Base-by-base conservation (phyloP, 2,797 vertebrate genomes). In the Sebastes hubbsi region DNA sequence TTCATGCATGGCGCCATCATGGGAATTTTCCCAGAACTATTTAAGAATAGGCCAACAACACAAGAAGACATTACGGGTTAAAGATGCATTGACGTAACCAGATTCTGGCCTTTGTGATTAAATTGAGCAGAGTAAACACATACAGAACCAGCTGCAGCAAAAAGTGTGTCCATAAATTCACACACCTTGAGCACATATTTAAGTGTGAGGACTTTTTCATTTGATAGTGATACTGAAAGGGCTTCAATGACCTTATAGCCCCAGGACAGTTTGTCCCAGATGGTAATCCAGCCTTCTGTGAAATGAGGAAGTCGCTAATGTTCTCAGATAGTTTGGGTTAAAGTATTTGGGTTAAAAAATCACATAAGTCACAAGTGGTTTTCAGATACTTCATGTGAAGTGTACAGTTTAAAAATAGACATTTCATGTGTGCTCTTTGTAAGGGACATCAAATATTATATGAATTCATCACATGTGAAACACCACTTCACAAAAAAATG, bases 1-100 rank as follows among this genome's bases (percentile, higher is more conserved):
- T 85, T 90, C 59, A 87, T 81, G 77, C 80, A 60, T 70, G 75
- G 66, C 0, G 1, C 38, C 49, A 64, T 74, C 74, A 86, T 81
- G 64, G 86, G 75, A 89, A 86, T 83, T 84, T 86, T 63, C 80
- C 55, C 65, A 77, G 56, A 86, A 65, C 29, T 25, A 62, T 78
- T 68, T 14, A 63, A 58, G 22, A 74, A 59, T 7, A 52, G 12
- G 18, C 27, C n/a, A 42, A 54, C 14, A 52, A 55, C 59, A 66
- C 4, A 29, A 54, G 18, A 60, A 55, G 2, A 63, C 55, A 42
- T 59, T 20, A 59, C 1, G 14, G 59, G 36, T 52, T 32, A 63
- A 66, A 58, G 42, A 61, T 60, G n/a, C 32, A 67, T 58, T 62
- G 13, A 74, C 6, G 12, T 60, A 29, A 54, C 20, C 36, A 30